Conservation (phyloP, 2,113 vertebrate genomes). For the Empidonax traillii region DNA sequence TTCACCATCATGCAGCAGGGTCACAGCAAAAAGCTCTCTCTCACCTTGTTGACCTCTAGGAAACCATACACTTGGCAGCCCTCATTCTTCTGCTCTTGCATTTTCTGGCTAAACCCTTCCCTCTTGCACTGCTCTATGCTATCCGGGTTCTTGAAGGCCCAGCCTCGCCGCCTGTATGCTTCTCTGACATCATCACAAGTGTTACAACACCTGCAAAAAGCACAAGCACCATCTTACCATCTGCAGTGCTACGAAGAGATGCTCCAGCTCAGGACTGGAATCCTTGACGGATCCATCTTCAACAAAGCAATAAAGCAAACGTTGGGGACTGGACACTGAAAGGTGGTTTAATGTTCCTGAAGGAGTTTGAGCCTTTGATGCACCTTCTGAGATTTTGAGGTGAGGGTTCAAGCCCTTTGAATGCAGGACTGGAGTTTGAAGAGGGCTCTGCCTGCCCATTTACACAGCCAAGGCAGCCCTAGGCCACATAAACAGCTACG, state of each 20-base stretch:
- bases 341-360: background rate
- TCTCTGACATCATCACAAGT: constrained; percentile 96
- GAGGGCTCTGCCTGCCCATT: background rate
- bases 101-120: constrained; percentile 97
- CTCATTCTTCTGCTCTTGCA: constrained; percentile 99
- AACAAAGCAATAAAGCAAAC: background rate
- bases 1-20: background rate
- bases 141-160: constrained; percentile 97
- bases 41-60: constrained; percentile 96
- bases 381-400: background rate
- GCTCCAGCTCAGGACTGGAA: background rate
- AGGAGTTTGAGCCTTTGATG: background rate
- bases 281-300: background rate
- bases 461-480: background rate
- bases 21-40: background rate
- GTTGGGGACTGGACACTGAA: background rate
- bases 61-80: constrained; percentile 96
- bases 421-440: background rate
- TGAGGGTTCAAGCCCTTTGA: background rate
- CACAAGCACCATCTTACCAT: background rate
- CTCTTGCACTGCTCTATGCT: constrained; percentile 96
- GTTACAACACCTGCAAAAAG: constrained; percentile 88
- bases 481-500: background rate
- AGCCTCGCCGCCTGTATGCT: constrained; percentile 92
- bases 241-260: background rate